Percentiles rank a stretch among this genome's conserved stretches.
These are phyloP conservation scores for Gephyroberyx darwinii DNA, from an alignment of 2,797 vertebrate species.

Conservation along the genomic window DNA sequence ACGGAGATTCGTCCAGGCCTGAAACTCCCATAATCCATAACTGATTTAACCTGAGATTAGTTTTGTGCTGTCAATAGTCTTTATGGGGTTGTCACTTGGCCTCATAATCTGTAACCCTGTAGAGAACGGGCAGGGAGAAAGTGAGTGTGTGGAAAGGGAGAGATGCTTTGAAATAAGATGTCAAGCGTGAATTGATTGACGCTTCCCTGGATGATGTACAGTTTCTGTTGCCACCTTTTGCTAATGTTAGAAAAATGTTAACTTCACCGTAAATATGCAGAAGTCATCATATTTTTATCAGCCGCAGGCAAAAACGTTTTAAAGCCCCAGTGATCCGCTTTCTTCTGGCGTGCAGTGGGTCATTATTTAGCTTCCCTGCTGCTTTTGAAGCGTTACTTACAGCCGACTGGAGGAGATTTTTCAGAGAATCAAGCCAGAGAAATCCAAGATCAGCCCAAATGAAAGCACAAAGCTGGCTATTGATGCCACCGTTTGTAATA, in stretches of 20 bases:
- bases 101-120: constrained; percentile 50
- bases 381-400: constrained; percentile 6
- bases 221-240: constrained; percentile 43
- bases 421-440: background rate
- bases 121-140: background rate
- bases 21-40: constrained; percentile 55
- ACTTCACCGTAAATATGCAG: constrained; percentile 15
- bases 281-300: constrained; percentile 17
- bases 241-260: constrained; percentile 39
- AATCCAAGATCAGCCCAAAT: background rate
- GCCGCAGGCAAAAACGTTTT: background rate
- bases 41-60: constrained; percentile 65
- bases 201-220: constrained; percentile 14
- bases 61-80: constrained; percentile 65
- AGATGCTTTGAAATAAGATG: background rate
- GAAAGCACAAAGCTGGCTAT: background rate
- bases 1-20: constrained; percentile 36
- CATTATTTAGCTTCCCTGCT: constrained; percentile 29
- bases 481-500: too few species aligned
- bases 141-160: background rate
- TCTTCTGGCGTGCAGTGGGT: constrained; percentile 4
- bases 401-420: background rate
- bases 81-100: constrained; percentile 58
- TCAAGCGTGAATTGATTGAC: too few species aligned
- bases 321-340: too few species aligned